Evolutionary conservation across 2,888 invertebrate species (phyloP), one percentile per base, ranked within the genome.

Genomic region (Andrena bicolor): DNA sequence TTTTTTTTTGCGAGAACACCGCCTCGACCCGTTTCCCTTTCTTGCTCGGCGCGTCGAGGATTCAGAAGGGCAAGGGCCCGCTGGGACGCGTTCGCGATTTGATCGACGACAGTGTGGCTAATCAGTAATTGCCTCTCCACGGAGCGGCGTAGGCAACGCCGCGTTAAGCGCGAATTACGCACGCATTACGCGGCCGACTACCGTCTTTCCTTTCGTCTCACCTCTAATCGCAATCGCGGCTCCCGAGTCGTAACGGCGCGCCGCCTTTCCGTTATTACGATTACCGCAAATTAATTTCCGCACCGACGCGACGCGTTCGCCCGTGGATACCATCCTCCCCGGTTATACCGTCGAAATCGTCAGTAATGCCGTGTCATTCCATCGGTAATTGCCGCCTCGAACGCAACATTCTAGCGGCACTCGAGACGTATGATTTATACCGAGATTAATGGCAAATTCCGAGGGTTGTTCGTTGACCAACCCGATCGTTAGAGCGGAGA

Each of bases 71-170:
- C 35, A 41, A 58, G n/a, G n/a, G 32, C 16, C 73, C 74, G 72
- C 35, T 65, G 72, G 48, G 89, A 83, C 82, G 79, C 88, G 88
- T 89, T 86, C 89, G 80, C 84, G 86, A 82, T 87, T 83, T 88
- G 90, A 90, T 90, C 89, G 90, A 90, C 91, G 89, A 91, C 86
- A 88, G 90, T 89, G 89, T 90, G 84, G 86, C 92, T 84, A 92
- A 93, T 92, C 90, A 87, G 90, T 92, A 92, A 93, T 93, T 92
- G 92, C 84, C 90, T 86, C 88, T 89, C 86, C 89, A 84, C 90
- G 87, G 86, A 71, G 87, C 41, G 41, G 41, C 41, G 41, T 16
- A 16, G 41, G 41, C 26, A 2, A 88, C 88, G 90, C 87, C 87
- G 85, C 88, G 79, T 86, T 86, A 86, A 89, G 88, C 88, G 90